Evolutionary conservation across 2,888 invertebrate genomes (phyloP).

Genomic region (Aspidiotus destructor): DNA sequence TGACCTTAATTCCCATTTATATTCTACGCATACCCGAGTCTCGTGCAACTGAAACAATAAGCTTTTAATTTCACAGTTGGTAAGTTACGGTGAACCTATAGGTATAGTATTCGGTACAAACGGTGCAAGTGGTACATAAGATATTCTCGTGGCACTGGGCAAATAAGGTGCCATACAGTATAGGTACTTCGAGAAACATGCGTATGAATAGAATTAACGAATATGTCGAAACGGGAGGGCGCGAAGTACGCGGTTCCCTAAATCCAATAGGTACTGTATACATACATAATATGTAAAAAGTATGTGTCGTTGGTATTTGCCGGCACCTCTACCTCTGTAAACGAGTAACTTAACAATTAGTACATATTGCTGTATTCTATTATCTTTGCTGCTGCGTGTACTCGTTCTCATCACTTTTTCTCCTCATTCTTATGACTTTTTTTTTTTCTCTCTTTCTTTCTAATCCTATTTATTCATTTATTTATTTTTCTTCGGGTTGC

Average conservation of each 20-base stretch:
- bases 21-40: too few relatives aligned
- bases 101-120: too few relatives aligned
- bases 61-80: constrained; percentile 1
- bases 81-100: neutral
- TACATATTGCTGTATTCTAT: neutral
- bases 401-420: neutral
- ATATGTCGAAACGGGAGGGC: neutral
- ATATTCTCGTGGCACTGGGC: too few relatives aligned
- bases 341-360: neutral
- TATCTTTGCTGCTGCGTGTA: neutral
- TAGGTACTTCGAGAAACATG: neutral
- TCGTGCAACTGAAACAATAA: neutral
- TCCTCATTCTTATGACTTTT: neutral
- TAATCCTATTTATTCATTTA: neutral
- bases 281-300: too few relatives aligned
- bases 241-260: too few relatives aligned
- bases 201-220: constrained; percentile 2
- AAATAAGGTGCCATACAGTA: too few relatives aligned
- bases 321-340: neutral
- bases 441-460: constrained; percentile 5
- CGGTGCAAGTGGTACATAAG: too few relatives aligned
- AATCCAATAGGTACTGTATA: too few relatives aligned
- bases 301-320: too few relatives aligned
- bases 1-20: too few relatives aligned
- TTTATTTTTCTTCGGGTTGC: neutral